Conservation (phyloP, 2,797 vertebrate species). For the Xerus rutilus region DNA sequence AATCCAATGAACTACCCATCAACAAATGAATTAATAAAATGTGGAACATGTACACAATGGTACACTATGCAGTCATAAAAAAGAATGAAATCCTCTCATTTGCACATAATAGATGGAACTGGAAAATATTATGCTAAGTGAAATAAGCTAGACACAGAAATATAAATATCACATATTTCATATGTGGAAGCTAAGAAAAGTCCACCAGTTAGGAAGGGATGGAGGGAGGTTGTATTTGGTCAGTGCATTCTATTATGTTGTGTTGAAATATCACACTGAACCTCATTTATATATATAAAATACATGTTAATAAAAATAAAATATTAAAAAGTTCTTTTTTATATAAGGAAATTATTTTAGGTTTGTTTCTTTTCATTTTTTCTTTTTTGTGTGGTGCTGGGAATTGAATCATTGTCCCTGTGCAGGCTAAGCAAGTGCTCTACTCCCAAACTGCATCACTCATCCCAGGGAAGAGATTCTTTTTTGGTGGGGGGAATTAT, state of each 20-base stretch:
- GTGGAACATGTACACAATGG: no score
- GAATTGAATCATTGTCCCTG: no score
- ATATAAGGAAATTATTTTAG: neutral
- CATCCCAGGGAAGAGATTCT: no score
- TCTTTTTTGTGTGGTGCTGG: no score
- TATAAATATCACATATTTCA: no score
- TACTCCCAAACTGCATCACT: no score
- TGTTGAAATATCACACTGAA: neutral
- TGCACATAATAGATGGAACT: neutral
- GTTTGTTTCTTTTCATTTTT: neutral
- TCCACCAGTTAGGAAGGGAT: neutral
- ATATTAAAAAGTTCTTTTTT: neutral
- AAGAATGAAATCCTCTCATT: neutral
- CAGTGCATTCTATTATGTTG: neutral
- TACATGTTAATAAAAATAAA: neutral
- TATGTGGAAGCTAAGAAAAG: neutral
- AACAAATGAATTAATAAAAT: no score
- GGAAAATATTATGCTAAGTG: neutral
- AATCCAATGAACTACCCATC: no score
- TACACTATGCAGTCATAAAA: no score
- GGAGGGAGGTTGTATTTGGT: no score
- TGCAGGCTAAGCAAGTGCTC: no score
- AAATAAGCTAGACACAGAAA: neutral
- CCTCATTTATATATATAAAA: neutral
- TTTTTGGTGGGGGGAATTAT: constrained; percentile 50